Base-by-base conservation (phyloP, 2,888 invertebrate species). In the Eristalis tenax region DNA sequence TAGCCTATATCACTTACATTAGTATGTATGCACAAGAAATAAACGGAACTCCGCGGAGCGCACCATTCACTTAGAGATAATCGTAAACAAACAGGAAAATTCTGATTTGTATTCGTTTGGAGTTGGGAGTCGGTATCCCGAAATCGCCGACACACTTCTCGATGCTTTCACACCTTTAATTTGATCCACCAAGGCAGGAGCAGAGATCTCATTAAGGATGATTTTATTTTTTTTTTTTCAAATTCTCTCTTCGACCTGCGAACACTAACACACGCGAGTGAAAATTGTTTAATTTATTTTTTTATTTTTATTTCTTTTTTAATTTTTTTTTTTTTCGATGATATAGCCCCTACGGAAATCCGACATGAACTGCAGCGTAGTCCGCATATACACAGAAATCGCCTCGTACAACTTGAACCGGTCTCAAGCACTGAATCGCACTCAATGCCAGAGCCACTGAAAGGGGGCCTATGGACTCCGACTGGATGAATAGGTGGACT, bases 351-450 rank as follows among this genome's bases (percentile, higher is more conserved):
- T 61, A 13, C 59, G 59, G 26, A 23, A 66, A 63, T 69, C 35
- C 64, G 80, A 80, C 68, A 68, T 64, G 64, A 59, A 86, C 74
- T 83, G 78, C 71, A 66, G 75, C 32, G 71, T 76, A 73, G 73
- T 87, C 87, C 76, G 87, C 65, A 76, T 35, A 61, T 38, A 76
- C 73, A 73, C 75, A 73, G 68, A 75, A 83, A 87, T 87, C 73
- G 79, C 74, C 75, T 83, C 83, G 86, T 83, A 87, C 91, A 91
- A 90, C 90, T 90, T 90, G 91, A 91, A 91, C 91, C 91, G 91
- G 91, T 91, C 90, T 91, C 90, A 90, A 90, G 90, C 90, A 91
- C 91, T 91, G 91, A 91, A 91, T 90, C 89, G 88, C 90, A 90
- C 90, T 91, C 90, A 90, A 89, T 90, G 90, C 59, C 83, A 73